Base-by-base conservation (phyloP, 2,888 invertebrate genomes). In the Terebella lapidaria region DNA sequence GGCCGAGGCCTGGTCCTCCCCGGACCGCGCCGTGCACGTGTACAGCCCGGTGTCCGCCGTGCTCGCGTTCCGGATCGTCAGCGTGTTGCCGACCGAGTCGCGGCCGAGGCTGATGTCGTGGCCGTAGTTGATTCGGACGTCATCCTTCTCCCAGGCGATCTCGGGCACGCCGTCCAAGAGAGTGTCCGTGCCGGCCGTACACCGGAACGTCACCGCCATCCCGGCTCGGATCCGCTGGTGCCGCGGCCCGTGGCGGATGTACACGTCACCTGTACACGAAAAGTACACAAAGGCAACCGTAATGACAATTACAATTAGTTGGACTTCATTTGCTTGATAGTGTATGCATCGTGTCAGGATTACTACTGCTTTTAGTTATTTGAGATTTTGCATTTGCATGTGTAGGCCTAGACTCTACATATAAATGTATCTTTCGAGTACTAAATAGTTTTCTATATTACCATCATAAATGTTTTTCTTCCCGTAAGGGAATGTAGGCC, bases 41-140 rank as follows among this genome's bases (percentile, higher is more conserved):
- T 76, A 80, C 27, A 70, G 65, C 2, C 78, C 78, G 18, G 66
- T 67, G 62, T 78, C 77, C 20, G 66, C 62, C 30, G 67, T 67
- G 28, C 63, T 62, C 4, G 72, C 69, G 52, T 71, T 67, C 18
- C 67, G 58, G 28, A 80, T 70, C 4, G 71, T 72, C 29, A 80
- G 67, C 3, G 69, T 30, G 24, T 57, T 49, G 5, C 46, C 59
- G 35, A 28, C 35, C 24, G 54, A 30, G 42, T 56, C 58, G 10
- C 20, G 27, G 29, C 30, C 49, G n/a, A 59, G 47, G 24, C 61
- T 55, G 22, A 46, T n/a, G 45, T 46, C 60, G 45, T 35, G 54
- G 29, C 54, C 42, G 53, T 20, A 51, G 47, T 58, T 54, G 45
- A 60, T 35, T 4, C 25, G n/a, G 25, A 53, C 58, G 27, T 56